These are phyloP conservation scores for Actinostola sp. DNA, from an alignment of 92 coral and sea anemone species.

Conservation along the genomic window DNA sequence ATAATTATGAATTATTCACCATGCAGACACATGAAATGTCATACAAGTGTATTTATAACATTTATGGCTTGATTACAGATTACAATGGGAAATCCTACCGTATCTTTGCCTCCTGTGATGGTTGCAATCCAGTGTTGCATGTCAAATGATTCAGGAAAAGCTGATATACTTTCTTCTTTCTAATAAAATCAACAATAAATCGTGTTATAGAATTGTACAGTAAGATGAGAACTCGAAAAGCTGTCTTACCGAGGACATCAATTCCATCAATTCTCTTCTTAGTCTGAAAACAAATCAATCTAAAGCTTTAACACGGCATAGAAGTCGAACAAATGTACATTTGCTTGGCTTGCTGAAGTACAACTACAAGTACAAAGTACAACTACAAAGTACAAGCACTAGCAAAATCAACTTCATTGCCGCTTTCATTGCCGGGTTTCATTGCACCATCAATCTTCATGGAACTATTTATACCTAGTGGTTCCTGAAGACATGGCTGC, in stretches of 20 bases:
- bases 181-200: slow-evolving; percentile 2
- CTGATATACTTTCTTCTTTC: slow-evolving; percentile 73
- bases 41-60: too few species aligned
- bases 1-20: too few species aligned
- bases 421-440: neutral
- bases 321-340: neutral
- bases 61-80: too few species aligned
- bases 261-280: slow-evolving; percentile 3
- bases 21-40: too few species aligned
- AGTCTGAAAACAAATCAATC: slow-evolving; percentile 2
- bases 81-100: too few species aligned
- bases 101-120: slow-evolving; percentile 79
- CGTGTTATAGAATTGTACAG: neutral
- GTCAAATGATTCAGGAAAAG: slow-evolving; percentile 71
- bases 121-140: slow-evolving; percentile 86
- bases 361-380: neutral
- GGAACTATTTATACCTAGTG: neutral
- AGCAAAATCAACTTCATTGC: neutral
- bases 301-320: too few species aligned
- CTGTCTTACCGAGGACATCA: slow-evolving; percentile 13
- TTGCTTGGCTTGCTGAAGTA: too few species aligned
- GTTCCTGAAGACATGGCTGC: neutral
- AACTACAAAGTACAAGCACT: too few species aligned
- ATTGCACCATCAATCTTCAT: neutral
- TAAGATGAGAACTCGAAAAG: neutral